A percentile compares a stretch with the other conserved stretches of the same genome.
These are phyloP conservation scores for Helicoverpa assulta DNA, from an alignment of 2,888 invertebrate genomes.

Conservation along the genomic window DNA sequence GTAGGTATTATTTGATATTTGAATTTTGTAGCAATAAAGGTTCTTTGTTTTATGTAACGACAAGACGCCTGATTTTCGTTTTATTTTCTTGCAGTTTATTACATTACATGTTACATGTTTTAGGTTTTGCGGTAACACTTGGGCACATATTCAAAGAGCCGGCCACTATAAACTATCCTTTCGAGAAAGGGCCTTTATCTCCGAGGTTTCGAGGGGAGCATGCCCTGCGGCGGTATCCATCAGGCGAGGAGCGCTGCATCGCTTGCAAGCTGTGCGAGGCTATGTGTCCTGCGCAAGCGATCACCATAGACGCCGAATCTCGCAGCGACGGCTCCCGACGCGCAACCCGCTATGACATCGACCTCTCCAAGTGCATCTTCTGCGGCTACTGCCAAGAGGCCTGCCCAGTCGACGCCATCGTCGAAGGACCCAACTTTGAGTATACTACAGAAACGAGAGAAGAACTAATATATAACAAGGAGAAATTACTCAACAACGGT, in stretches of 20 bases:
- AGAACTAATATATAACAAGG: constrained; percentile 99
- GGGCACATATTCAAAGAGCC: constrained; percentile 94
- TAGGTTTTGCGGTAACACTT: constrained; percentile 94
- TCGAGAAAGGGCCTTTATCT: constrained; percentile 99
- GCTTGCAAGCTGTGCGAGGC: constrained; percentile 99
- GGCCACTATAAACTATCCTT: constrained; percentile 99
- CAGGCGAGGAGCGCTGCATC: constrained; percentile 99
- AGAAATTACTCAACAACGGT: constrained; percentile 98
- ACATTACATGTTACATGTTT: constrained; percentile 28
- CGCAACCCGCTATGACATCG: constrained; percentile 99
- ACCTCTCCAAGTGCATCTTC: constrained; percentile 99
- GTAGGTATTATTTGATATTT: background rate
- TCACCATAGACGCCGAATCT: constrained; percentile 99
- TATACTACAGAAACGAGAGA: constrained; percentile 99
- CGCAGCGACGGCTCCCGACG: constrained; percentile 98
- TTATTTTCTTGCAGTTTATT: too few species aligned
- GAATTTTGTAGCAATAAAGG: too few species aligned
- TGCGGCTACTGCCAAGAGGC: constrained; percentile 99
- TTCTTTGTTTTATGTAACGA: too few species aligned
- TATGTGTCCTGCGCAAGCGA: constrained; percentile 99
- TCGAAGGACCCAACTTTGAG: constrained; percentile 99
- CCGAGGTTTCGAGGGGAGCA: constrained; percentile 99
- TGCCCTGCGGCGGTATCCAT: constrained; percentile 98
- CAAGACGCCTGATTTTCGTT: too few species aligned
- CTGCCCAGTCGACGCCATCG: constrained; percentile 99